These are phyloP conservation scores for Magallana ariakensis DNA, from an alignment of 1,140 invertebrate genomes.

Conservation along the genomic window DNA sequence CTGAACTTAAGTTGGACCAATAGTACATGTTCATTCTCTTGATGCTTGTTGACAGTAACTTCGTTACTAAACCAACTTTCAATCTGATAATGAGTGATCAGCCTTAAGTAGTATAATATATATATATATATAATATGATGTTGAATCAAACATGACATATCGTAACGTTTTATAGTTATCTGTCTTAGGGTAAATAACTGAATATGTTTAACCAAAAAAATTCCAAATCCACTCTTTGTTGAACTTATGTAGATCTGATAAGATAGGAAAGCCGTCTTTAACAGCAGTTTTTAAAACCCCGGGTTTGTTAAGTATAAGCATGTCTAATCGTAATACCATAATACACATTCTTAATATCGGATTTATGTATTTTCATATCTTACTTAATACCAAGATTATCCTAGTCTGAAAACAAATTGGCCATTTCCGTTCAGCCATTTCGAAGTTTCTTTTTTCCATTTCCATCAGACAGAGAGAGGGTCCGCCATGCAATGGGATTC, in stretches of 20 bases:
- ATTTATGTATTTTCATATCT: slow-evolving; percentile 15
- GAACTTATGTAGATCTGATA: slow-evolving; percentile 1
- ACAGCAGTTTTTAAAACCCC: background rate
- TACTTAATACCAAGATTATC: slow-evolving; percentile 12
- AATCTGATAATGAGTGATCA: too few relatives aligned
- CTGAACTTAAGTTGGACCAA: too few relatives aligned
- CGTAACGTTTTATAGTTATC: too few relatives aligned
- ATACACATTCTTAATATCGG: background rate
- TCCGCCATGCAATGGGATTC: slow-evolving; percentile 9
- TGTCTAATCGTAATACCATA: background rate
- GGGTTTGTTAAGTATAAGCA: background rate
- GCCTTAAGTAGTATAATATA: too few relatives aligned
- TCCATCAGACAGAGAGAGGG: background rate
- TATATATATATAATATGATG: too few relatives aligned
- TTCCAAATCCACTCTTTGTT: too few relatives aligned
- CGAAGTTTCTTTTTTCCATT: background rate
- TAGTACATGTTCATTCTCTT: too few relatives aligned
- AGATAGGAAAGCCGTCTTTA: slow-evolving; percentile 1
- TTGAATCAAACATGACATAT: too few relatives aligned
- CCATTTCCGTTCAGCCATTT: background rate
- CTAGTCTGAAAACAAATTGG: background rate
- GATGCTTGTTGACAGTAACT: too few relatives aligned
- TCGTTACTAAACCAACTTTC: too few relatives aligned
- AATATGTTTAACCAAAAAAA: too few relatives aligned
- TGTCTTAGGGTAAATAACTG: too few relatives aligned